Conservation (phyloP, 2,797 vertebrate genomes). For the Sparus aurata region DNA sequence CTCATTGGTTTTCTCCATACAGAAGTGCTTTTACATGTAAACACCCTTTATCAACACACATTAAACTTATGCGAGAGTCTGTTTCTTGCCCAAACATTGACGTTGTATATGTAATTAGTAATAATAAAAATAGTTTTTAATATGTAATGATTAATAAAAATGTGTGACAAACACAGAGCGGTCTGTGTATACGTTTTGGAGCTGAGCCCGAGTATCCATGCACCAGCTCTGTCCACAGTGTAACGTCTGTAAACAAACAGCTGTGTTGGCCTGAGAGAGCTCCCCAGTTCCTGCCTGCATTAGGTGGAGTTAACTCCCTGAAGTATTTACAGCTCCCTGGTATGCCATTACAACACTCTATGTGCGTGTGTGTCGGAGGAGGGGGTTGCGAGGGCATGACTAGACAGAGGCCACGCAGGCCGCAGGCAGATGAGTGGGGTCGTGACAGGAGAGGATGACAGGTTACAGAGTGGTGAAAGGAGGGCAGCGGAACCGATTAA, state of each 20-base stretch:
- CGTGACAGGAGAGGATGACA: constrained; percentile 76
- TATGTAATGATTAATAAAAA: constrained; percentile 34
- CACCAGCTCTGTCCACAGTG: constrained; percentile 64
- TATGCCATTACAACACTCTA: constrained; percentile 79
- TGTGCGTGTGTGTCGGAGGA: constrained; percentile 48
- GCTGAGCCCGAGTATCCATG: constrained; percentile 54
- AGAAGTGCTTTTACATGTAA: not conserved
- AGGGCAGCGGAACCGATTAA: constrained; percentile 71
- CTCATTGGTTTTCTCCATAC: not conserved
- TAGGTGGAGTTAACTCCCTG: constrained; percentile 83
- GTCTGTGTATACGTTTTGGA: constrained; percentile 60
- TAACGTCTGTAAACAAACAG: constrained; percentile 82
- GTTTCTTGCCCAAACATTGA: not conserved
- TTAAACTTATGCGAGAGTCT: not conserved
- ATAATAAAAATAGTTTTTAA: constrained; percentile 20
- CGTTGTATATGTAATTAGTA: constrained; percentile 6
- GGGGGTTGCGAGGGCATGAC: constrained; percentile 71
- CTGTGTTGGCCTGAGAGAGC: constrained; percentile 78
- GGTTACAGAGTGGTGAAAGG: constrained; percentile 74
- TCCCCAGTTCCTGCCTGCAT: constrained; percentile 80
- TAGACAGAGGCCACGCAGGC: constrained; percentile 64
- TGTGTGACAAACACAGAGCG: not conserved
- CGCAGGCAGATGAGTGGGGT: constrained; percentile 74
- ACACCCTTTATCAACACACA: not conserved
- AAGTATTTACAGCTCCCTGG: constrained; percentile 85